Conservation (phyloP, 1,140 invertebrate genomes). For the fruit fly (Drosophila melanogaster) region Release_6_plus_ISO1_MT NT_033779.5:4365001-4365500, state of each 20-base stretch:
- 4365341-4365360: constrained; percentile 51
- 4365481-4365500: neutral
- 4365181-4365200: constrained; percentile 30
- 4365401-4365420: neutral
- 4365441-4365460: too few relatives aligned
- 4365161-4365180: constrained; percentile 65
- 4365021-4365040: constrained; percentile 66
- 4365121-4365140: constrained; percentile 57
- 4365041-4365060: constrained; percentile 48
- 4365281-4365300: constrained; percentile 48
- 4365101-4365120: constrained; percentile 52
- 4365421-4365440: neutral
- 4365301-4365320: constrained; percentile 13
- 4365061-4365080: constrained; percentile 77
- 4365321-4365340: constrained; percentile 32
- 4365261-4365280: constrained; percentile 46
- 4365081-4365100: constrained; percentile 61
- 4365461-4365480: neutral
- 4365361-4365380: constrained; percentile 66
- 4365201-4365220: constrained; percentile 37
- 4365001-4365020: constrained; percentile 71
- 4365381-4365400: constrained; percentile 1
- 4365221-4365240: constrained; percentile 44
- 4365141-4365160: constrained; percentile 46
- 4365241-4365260: constrained; percentile 68